phyloP scores from a whole-genome alignment of 2,888 invertebrate species.

The Drosophila testacea region DNA sequence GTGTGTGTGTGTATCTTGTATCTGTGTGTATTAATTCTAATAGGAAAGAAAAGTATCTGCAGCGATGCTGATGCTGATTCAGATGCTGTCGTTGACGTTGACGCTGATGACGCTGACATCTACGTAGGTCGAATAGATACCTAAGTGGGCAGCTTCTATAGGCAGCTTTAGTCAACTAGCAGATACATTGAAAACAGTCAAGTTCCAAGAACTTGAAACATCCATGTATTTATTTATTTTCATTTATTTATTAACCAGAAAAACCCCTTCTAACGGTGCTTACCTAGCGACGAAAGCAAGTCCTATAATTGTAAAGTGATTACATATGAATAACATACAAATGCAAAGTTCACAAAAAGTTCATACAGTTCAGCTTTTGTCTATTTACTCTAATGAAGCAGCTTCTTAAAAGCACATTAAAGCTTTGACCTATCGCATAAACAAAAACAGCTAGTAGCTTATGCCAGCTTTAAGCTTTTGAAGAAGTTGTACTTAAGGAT shows the following conservation, averaged over 20 bases:
- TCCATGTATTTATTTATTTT: too few species aligned
- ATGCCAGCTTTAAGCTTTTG: too few species aligned
- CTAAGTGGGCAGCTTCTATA: constrained; percentile 6
- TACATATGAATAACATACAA: too few species aligned
- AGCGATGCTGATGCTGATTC: constrained; percentile 7
- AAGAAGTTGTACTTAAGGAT: too few species aligned
- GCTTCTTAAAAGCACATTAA: not conserved
- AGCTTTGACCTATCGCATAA: not conserved
- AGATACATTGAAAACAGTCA: constrained; percentile 11
- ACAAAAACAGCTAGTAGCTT: too few species aligned
- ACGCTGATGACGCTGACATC: constrained; percentile 27
- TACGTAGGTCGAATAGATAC: constrained; percentile 34
- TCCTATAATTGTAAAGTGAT: too few species aligned
- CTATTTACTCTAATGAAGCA: not conserved
- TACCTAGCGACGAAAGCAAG: too few species aligned
- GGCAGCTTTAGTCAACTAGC: not conserved
- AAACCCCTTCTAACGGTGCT: too few species aligned
- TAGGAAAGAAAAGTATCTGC: constrained; percentile 60
- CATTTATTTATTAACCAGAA: too few species aligned
- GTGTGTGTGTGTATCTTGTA: constrained; percentile 45
- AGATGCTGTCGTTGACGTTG: constrained; percentile 5
- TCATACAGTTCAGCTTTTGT: too few species aligned
- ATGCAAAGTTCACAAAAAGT: too few species aligned
- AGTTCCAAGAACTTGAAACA: too few species aligned
- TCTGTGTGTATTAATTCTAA: constrained; percentile 64